Evolutionary conservation across 2,113 vertebrate species (phyloP).

Genomic region (Oceanites oceanicus): DNA sequence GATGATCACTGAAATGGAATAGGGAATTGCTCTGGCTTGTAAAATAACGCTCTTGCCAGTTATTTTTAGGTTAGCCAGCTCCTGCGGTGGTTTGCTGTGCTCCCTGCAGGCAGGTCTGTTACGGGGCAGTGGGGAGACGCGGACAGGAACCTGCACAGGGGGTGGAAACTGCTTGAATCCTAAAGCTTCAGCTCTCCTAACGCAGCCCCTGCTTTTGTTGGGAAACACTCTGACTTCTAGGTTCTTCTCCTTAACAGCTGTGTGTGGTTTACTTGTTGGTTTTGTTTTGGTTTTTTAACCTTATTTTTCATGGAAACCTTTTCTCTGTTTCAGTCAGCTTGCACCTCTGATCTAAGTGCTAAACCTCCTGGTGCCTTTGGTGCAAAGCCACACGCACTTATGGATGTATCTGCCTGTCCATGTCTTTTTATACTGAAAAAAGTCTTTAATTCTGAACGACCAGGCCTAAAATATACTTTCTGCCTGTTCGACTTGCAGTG

Average conservation of each 20-base stretch:
- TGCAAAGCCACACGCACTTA: not conserved
- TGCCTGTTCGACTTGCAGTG: not conserved
- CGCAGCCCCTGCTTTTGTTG: not conserved
- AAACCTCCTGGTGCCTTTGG: not conserved
- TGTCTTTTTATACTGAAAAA: not conserved
- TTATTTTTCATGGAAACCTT: not conserved
- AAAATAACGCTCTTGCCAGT: not conserved
- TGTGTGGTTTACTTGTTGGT: not conserved
- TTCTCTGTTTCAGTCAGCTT: not conserved
- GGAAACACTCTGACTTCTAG: not conserved
- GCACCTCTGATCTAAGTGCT: not conserved
- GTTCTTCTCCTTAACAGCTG: not conserved
- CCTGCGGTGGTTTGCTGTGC: not conserved
- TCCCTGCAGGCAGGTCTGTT: not conserved
- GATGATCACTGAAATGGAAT: not conserved
- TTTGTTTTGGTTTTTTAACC: not conserved
- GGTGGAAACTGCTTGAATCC: not conserved
- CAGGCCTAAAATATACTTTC: not conserved
- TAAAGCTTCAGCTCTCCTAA: not conserved
- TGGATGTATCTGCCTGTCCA: not conserved
- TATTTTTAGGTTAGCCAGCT: conserved; percentile 14
- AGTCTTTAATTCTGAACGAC: not conserved
- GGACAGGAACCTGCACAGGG: not conserved
- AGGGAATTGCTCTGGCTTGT: not conserved
- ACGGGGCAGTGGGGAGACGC: not conserved